Conservation (phyloP, 2,113 vertebrate genomes). For the Chloroceryle aenea region DNA sequence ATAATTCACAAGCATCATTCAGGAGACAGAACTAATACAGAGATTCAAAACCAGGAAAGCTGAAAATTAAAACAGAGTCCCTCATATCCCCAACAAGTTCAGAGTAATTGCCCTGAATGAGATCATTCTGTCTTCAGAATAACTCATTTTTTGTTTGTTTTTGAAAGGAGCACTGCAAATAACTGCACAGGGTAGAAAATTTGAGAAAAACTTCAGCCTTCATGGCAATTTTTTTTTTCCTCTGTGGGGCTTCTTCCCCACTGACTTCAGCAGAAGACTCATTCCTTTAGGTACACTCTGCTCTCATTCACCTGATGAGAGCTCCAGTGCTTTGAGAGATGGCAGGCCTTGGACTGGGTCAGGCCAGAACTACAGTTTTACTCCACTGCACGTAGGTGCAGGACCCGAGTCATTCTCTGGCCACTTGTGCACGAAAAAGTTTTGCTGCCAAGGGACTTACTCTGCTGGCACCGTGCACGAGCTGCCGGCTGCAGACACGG, state of each 20-base stretch:
- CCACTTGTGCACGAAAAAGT: fast-evolving
- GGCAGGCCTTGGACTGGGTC: fast-evolving
- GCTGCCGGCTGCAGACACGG: fast-evolving
- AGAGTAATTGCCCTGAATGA: background rate
- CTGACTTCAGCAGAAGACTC: background rate
- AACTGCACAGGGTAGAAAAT: background rate
- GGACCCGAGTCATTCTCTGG: background rate
- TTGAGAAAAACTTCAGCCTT: background rate
- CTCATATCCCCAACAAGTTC: background rate
- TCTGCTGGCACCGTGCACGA: fast-evolving
- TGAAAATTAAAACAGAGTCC: background rate
- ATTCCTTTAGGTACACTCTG: fast-evolving
- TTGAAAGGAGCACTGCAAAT: background rate
- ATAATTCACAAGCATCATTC: background rate
- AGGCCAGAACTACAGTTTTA: fast-evolving
- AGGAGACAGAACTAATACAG: background rate
- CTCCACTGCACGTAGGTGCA: fast-evolving
- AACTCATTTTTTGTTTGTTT: fast-evolving
- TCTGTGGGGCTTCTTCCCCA: background rate
- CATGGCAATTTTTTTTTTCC: background rate
- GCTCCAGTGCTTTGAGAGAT: fast-evolving
- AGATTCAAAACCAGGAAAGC: background rate
- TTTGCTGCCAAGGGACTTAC: no score
- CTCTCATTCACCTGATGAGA: background rate
- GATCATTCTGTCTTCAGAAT: background rate